Evolutionary conservation across 2,888 invertebrate species (phyloP), one percentile per base, ranked within the genome.

Genomic region (Plebejus melissa): DNA sequence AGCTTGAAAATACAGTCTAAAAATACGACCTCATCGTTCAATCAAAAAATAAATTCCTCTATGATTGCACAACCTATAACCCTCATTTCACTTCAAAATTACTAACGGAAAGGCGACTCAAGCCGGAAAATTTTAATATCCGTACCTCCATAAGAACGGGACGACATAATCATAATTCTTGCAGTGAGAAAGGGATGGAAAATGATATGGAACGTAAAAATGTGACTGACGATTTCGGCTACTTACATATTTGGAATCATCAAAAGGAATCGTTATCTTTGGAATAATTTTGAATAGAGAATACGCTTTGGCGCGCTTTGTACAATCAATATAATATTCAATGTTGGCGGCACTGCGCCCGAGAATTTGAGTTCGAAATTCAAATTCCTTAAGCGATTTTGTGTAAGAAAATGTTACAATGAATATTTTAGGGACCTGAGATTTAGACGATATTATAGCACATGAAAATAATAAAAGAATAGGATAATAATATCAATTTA

Each of bases 241-340:
- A 90, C 93, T 93, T 94, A 94, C 94, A 94, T 94, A 94, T 94
- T 94, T 94, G 88, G 86, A 86, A 82, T 87, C 88, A 86, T 93
- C 91, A 92, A 94, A 94, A 92, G 93, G 88, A 92, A 86, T 89
- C 87, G 87, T 83, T 86, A 84, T 86, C 83, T 87, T 85, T 83
- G 82, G 92, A 94, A 94, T 93, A 91, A 91, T 91, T 93, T 92
- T 89, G 90, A 91, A 94, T 94, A 88, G 92, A 93, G 86, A 94
- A 94, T 94, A 94, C 94, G 94, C 93, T 94, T 89, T 88, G 88
- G 87, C 88, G 85, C 90, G 89, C 91, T 94, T 94, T 94, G 94
- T 91, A 87, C 93, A 94, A 94, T 94, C 94, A 94, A 94, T 94
- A 54, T 54, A 94, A 54, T 54, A 94, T 91, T 93, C 93, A 89